Percentiles rank a stretch among this genome's conserved stretches.
phyloP scores from a whole-genome alignment of 2,888 invertebrate genomes.

The Sycophila texana region DNA sequence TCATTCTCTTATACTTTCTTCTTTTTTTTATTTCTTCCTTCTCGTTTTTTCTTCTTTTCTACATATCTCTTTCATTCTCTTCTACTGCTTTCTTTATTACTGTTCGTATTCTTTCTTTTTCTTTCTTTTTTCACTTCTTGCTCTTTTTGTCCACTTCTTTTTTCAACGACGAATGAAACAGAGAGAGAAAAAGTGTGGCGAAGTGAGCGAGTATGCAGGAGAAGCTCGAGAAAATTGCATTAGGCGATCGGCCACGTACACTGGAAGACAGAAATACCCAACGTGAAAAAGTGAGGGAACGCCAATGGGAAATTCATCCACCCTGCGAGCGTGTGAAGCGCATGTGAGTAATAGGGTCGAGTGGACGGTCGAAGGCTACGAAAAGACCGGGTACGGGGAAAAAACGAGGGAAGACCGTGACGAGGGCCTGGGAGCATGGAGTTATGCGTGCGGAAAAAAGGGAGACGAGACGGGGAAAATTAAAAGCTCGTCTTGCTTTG shows the following conservation, averaged over 20 bases:
- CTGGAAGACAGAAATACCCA: neutral
- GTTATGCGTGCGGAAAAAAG: neutral
- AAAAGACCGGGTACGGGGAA: neutral
- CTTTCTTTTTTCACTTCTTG: slow-evolving; percentile 4
- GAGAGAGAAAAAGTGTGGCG: neutral
- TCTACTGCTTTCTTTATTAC: too few species aligned
- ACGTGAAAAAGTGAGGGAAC: slow-evolving; percentile 31
- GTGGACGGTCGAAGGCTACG: neutral
- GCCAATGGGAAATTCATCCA: slow-evolving; percentile 42
- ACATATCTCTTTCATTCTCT: too few species aligned
- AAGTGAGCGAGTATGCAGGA: neutral
- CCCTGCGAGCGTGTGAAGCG: neutral
- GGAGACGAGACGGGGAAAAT: neutral
- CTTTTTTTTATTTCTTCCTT: too few species aligned
- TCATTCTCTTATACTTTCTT: too few species aligned
- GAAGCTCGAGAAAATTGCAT: slow-evolving; percentile 37
- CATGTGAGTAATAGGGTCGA: slow-evolving; percentile 6
- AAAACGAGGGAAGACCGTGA: neutral
- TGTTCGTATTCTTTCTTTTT: too few species aligned
- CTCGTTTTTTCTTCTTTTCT: too few species aligned
- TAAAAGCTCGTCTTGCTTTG: neutral
- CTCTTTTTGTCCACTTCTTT: neutral
- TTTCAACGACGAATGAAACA: slow-evolving; percentile 21
- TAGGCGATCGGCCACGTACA: neutral
- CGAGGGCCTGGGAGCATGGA: neutral